phyloP scores from a whole-genome alignment of 2,113 vertebrate genomes.

The Pseudorasbora parva region DNA sequence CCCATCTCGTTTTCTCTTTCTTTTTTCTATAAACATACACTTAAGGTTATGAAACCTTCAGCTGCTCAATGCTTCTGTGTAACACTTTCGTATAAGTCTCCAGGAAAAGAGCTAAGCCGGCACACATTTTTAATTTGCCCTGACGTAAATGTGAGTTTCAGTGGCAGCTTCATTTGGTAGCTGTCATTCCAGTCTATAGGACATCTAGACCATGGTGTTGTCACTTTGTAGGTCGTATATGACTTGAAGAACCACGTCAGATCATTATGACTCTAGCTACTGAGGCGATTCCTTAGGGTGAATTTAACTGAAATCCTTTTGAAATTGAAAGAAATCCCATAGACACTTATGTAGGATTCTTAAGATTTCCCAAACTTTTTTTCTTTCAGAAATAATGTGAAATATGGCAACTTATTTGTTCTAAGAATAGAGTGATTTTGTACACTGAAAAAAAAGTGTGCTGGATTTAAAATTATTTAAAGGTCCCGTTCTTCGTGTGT shows the following conservation, averaged over 20 bases:
- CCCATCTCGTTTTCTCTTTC: conserved; percentile 27
- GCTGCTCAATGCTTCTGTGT: conserved; percentile 52
- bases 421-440: too few relatives aligned
- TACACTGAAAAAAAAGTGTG: too few relatives aligned
- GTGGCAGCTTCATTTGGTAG: conserved; percentile 54
- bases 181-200: conserved; percentile 43
- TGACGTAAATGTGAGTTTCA: conserved; percentile 42
- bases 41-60: conserved; percentile 5
- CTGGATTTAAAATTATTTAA: too few relatives aligned
- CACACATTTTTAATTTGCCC: conserved; percentile 44
- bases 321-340: background rate
- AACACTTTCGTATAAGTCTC: conserved; percentile 48
- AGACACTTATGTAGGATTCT: background rate
- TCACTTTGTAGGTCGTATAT: conserved; percentile 45
- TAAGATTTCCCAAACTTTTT: background rate
- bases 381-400: background rate
- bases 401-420: background rate
- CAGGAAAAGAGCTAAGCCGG: conserved; percentile 45
- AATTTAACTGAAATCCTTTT: background rate
- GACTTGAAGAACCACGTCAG: conserved; percentile 53
- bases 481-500: too few relatives aligned
- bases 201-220: conserved; percentile 17
- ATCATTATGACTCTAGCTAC: conserved; percentile 27
- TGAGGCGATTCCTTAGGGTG: background rate
- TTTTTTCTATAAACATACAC: background rate